Base-by-base conservation (phyloP, 1,140 invertebrate species). In the Drosophila tsacasi region DNA sequence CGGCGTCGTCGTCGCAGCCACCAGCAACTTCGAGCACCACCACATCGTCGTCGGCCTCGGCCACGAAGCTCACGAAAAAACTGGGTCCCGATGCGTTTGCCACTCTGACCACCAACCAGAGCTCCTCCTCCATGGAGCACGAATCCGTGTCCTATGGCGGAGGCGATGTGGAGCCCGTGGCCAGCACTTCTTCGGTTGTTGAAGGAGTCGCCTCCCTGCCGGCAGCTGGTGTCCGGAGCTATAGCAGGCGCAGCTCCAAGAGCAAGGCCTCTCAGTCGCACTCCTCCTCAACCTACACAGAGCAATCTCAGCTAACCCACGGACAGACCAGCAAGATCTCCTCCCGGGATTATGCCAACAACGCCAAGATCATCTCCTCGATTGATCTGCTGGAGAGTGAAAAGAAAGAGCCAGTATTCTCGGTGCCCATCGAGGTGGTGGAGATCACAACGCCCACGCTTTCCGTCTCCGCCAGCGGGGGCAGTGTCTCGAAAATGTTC, bases 321-420 rank as follows among this genome's bases (percentile, higher is more conserved):
- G 50, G 71, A 58, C 46, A 84, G 62, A 81, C 42, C 79, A 74
- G 62, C n/a, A 72, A 81, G 61, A 81, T 81, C 73, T 83, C 79
- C 75, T 79, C 79, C 5, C 71, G 73, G 72, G 91, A 90, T 62
- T 90, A 78, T 57, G 72, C 91, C 23, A 81, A 80, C 25, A 81
- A 81, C 35, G 74, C 83, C 19, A 84, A 90, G 75, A 87, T 92
- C 52, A 92, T 92, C 27, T 76, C 91, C 10, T 92, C 91, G 12
- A 83, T 92, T 39, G 91, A 92, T 92, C 75, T 92, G 79, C 68
- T 91, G 13, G 91, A 92, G 71, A 91, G 87, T 69, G 91, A 92
- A 50, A 89, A 83, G 61, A 91, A 91, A 49, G 91, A 92, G 72
- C 91, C 91, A 71, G 86, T 92, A 54, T 91, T 92, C 60, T 92